Conservation (phyloP, 2,888 invertebrate genomes). For the Ernsta delagoae region DNA sequence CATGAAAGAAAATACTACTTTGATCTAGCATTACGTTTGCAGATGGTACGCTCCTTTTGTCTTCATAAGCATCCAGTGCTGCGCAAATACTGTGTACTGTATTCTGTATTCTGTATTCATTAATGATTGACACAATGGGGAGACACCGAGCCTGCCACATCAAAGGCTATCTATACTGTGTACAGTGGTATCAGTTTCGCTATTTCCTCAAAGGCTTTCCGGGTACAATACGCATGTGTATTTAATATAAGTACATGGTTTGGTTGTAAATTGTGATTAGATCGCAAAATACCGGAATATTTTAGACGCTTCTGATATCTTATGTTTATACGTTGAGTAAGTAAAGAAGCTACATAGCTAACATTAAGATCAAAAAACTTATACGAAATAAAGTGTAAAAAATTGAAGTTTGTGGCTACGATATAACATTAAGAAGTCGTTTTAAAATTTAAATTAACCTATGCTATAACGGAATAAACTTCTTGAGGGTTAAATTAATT, state of each 20-base stretch:
- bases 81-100: conserved; percentile 15
- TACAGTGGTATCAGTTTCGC: not conserved
- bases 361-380: too few relatives aligned
- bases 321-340: too few relatives aligned
- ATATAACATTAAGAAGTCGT: too few relatives aligned
- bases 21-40: conserved; percentile 6
- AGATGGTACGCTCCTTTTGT: conserved; percentile 1
- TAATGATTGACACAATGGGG: not conserved
- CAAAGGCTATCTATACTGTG: not conserved
- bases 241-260: not conserved
- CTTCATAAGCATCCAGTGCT: not conserved
- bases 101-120: too few relatives aligned
- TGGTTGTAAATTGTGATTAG: not conserved
- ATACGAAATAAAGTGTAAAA: too few relatives aligned
- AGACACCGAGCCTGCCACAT: not conserved
- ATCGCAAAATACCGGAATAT: not conserved
- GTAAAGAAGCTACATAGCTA: too few relatives aligned
- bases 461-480: too few relatives aligned
- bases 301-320: too few relatives aligned
- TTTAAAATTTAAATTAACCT: too few relatives aligned
- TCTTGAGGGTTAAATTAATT: too few relatives aligned
- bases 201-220: not conserved
- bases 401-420: too few relatives aligned
- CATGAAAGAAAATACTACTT: conserved; percentile 7
- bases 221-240: conserved; percentile 1